A percentile compares a stretch with the other conserved stretches of the same genome.
phyloP scores from a whole-genome alignment of 2,797 vertebrate species.

The Sebastolobus altivelis region DNA sequence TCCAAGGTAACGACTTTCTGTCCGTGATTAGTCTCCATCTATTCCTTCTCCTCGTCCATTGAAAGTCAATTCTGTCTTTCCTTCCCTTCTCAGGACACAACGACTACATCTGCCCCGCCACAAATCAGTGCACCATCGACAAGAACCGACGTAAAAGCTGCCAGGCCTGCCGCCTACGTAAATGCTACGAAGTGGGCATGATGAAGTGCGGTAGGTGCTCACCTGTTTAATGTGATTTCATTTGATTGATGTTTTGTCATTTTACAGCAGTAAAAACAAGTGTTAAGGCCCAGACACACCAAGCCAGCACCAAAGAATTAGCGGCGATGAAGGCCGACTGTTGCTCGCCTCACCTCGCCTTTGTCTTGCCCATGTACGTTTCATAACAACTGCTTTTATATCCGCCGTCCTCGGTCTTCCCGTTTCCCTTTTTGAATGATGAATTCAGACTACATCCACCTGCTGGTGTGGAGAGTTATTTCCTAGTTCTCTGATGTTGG shows the following conservation, averaged over 20 bases:
- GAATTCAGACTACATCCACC: no score
- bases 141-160: slow-evolving; percentile 98
- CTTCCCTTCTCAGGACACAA: slow-evolving; percentile 89
- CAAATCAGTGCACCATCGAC: slow-evolving; percentile 98
- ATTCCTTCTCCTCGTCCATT: background rate
- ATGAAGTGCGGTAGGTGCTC: slow-evolving; percentile 92
- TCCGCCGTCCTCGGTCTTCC: no score
- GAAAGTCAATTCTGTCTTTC: background rate
- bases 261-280: background rate
- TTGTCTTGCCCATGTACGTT: no score
- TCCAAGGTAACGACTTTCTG: slow-evolving; percentile 88
- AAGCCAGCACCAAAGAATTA: no score
- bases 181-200: slow-evolving; percentile 99
- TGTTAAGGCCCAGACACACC: background rate
- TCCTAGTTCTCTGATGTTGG: no score
- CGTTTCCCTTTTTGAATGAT: no score
- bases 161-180: slow-evolving; percentile 96
- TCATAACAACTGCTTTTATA: no score
- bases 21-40: background rate
- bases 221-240: background rate
- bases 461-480: no score
- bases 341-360: no score
- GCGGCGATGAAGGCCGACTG: no score
- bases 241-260: background rate
- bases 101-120: slow-evolving; percentile 98